Percentiles rank a stretch among this genome's conserved stretches.
Evolutionary conservation across 1,140 invertebrate genomes (phyloP).

Genomic region (Brachionus rotundiformis): DNA sequence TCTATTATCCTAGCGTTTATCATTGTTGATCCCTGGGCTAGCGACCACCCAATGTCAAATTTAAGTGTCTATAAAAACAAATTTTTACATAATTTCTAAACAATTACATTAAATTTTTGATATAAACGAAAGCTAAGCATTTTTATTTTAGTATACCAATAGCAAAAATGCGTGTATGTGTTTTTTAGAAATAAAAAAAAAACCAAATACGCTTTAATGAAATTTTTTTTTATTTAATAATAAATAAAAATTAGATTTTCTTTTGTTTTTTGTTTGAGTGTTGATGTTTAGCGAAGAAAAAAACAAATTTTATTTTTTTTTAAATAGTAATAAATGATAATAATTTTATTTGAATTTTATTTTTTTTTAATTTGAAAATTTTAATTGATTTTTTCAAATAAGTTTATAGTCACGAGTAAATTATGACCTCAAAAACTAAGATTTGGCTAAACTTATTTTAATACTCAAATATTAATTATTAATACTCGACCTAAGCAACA

Average conservation of each 20-base stretch:
- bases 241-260: conserved; percentile 8
- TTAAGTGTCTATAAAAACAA: background rate
- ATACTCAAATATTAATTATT: background rate
- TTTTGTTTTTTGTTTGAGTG: conserved; percentile 18
- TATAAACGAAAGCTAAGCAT: background rate
- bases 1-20: conserved; percentile 20
- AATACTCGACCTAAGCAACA: too few species aligned
- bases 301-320: background rate
- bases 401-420: background rate
- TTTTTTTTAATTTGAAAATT: background rate
- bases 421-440: background rate
- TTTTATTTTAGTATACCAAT: conserved; percentile 1
- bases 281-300: conserved; percentile 3
- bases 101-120: background rate
- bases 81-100: conserved; percentile 13
- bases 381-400: too few species aligned
- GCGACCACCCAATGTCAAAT: conserved; percentile 18
- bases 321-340: background rate
- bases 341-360: background rate
- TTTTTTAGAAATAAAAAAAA: background rate
- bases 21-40: conserved; percentile 11
- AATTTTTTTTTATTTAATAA: conserved; percentile 9
- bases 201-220: conserved; percentile 27
- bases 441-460: background rate
- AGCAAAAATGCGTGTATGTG: background rate